These are phyloP conservation scores for Malaclemys terrapin DNA, from an alignment of 2,113 vertebrate genomes.

Conservation along the genomic window DNA sequence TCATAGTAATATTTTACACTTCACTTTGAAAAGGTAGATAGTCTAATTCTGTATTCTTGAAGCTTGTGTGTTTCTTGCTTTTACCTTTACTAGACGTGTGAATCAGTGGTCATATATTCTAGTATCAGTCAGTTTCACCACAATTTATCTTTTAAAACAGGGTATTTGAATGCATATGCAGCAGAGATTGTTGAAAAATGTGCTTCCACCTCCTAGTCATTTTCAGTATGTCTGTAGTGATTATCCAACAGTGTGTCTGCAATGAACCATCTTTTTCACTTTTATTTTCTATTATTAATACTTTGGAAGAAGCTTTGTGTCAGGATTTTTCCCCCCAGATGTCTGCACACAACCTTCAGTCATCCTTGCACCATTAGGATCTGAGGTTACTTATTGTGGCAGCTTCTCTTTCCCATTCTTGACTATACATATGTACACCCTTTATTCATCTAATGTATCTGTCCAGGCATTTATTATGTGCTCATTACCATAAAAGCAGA, in stretches of 20 bases:
- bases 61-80: slow-evolving; percentile 34
- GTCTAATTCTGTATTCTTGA: slow-evolving; percentile 41
- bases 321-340: slow-evolving; percentile 27
- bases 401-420: slow-evolving; percentile 18
- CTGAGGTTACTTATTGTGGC: slow-evolving; percentile 52
- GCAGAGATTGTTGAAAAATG: slow-evolving; percentile 62
- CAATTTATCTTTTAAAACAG: slow-evolving; percentile 59
- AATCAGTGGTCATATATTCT: slow-evolving; percentile 45
- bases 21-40: not conserved
- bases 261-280: slow-evolving; percentile 33
- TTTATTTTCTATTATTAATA: slow-evolving; percentile 59
- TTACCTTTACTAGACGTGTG: not conserved
- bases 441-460: not conserved
- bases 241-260: slow-evolving; percentile 59
- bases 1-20: not conserved
- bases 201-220: slow-evolving; percentile 47
- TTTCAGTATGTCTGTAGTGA: slow-evolving; percentile 65
- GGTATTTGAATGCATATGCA: slow-evolving; percentile 67
- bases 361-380: slow-evolving; percentile 17
- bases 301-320: slow-evolving; percentile 49
- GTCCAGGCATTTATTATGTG: not conserved
- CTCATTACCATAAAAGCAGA: not conserved
- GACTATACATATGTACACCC: not conserved
- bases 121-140: slow-evolving; percentile 54
- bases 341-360: slow-evolving; percentile 47